These are phyloP conservation scores for Pristiophorus japonicus DNA, from an alignment of 2,113 vertebrate genomes.

Conservation along the genomic window DNA sequence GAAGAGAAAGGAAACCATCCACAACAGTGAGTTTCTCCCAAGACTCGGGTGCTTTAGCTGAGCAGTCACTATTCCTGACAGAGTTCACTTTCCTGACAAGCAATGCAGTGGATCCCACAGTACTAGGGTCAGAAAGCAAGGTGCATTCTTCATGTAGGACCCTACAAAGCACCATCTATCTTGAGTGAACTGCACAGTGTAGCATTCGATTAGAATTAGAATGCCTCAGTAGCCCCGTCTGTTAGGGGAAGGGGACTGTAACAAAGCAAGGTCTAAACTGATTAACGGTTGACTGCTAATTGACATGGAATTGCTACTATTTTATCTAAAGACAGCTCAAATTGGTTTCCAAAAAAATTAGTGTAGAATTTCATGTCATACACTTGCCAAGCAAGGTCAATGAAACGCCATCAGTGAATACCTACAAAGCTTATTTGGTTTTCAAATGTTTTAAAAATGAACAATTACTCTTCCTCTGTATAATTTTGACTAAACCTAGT, in stretches of 20 bases:
- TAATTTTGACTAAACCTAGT: neutral
- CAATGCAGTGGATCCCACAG: too few species aligned
- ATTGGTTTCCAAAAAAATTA: neutral
- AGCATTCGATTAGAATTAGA: neutral
- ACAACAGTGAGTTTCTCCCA: too few species aligned
- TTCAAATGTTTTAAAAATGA: neutral
- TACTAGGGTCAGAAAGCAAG: too few species aligned
- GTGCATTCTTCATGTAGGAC: too few species aligned
- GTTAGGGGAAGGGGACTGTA: neutral
- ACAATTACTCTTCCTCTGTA: neutral
- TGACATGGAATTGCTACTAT: neutral
- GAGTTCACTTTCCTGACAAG: too few species aligned
- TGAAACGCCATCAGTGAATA: neutral
- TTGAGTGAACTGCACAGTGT: neutral
- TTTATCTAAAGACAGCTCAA: neutral
- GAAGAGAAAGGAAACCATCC: too few species aligned
- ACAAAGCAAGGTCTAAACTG: neutral
- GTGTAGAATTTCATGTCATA: neutral
- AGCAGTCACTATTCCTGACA: too few species aligned
- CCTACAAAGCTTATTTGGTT: slow-evolving; percentile 5
- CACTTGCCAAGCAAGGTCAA: neutral
- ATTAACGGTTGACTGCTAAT: too few species aligned
- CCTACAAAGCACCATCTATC: too few species aligned
- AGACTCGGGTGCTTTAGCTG: too few species aligned
- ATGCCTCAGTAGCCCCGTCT: neutral